phyloP scores from a whole-genome alignment of 2,797 vertebrate species.

The Sibirionetta formosa region DNA sequence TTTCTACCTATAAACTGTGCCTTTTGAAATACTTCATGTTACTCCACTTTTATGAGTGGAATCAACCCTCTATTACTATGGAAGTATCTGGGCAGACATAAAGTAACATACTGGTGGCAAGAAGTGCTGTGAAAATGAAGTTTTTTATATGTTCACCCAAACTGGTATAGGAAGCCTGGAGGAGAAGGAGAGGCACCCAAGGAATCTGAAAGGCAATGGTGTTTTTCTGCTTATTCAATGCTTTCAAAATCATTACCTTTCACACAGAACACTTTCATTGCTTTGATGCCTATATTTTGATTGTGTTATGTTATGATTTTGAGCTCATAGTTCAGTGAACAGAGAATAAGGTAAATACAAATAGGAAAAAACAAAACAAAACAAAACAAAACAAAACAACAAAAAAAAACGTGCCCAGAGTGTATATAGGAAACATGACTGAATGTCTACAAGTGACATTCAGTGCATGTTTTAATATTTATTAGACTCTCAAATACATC shows the following conservation, averaged over 20 bases:
- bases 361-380: neutral
- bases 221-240: neutral
- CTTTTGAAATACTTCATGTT: neutral
- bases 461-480: accelerated
- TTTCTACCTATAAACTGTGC: neutral
- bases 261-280: neutral
- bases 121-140: neutral
- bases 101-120: neutral
- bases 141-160: neutral
- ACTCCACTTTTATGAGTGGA: neutral
- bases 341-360: neutral
- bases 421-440: neutral
- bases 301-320: neutral
- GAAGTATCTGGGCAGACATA: neutral
- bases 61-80: neutral
- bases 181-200: neutral
- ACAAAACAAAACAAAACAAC: too few relatives aligned
- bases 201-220: neutral
- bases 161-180: neutral
- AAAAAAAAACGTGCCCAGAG: neutral
- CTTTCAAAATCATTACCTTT: neutral
- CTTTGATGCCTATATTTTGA: neutral
- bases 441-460: neutral
- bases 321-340: neutral
- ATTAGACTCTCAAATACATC: neutral